Evolutionary conservation across 2,797 vertebrate genomes (phyloP).

Genomic region (Petrocephalus schoutedeni): DNA sequence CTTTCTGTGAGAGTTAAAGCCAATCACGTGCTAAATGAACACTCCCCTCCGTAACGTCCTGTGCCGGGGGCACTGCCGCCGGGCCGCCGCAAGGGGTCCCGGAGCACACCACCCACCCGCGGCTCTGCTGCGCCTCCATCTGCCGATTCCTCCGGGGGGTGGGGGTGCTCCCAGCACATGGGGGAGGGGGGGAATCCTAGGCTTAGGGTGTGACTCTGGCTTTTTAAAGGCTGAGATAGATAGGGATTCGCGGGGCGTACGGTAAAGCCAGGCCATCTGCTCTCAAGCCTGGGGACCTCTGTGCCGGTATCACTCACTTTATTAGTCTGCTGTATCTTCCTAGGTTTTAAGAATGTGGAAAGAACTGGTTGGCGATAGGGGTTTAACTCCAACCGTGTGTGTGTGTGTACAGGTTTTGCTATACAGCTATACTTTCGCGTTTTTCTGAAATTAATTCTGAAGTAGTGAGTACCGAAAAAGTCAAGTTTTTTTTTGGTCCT

Average conservation of each 20-base stretch:
- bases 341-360: not conserved
- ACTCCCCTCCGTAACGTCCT: not conserved
- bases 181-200: not conserved
- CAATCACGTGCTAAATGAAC: not conserved
- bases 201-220: not conserved
- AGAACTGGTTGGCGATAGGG: not conserved
- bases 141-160: not conserved
- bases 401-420: conserved; percentile 57
- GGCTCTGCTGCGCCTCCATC: not conserved
- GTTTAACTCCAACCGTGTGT: not conserved
- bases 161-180: not conserved
- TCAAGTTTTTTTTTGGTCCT: too few species aligned
- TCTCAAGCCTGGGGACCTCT: not conserved
- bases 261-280: not conserved
- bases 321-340: not conserved
- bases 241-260: not conserved
- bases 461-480: too few species aligned
- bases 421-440: too few species aligned
- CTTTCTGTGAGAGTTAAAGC: not conserved
- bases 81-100: not conserved
- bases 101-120: not conserved
- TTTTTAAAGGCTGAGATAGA: not conserved
- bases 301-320: not conserved
- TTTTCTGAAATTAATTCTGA: too few species aligned
- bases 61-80: not conserved